phyloP scores from a whole-genome alignment of 2,888 invertebrate species.

The Megaustenia siamemsis region DNA sequence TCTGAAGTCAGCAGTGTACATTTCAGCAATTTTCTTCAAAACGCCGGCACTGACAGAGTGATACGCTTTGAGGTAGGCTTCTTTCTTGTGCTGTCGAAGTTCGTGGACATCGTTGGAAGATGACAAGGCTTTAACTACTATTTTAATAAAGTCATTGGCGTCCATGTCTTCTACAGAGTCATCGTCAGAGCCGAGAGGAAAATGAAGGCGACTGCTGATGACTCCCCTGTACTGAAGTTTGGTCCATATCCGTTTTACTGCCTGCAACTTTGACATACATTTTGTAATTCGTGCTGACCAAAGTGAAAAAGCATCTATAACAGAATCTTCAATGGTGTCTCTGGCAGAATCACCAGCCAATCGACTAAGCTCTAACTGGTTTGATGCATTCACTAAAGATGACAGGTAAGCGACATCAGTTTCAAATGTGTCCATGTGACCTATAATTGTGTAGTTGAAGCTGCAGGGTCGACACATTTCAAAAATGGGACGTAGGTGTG shows the following conservation, averaged over 20 bases:
- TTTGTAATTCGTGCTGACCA: conserved; percentile 14
- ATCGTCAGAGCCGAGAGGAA: conserved; percentile 26
- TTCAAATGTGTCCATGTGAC: conserved; percentile 50
- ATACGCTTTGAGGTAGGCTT: conserved; percentile 38
- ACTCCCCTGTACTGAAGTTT: conserved; percentile 51
- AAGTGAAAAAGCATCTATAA: conserved; percentile 32
- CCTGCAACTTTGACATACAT: conserved; percentile 42
- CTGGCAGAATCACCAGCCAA: conserved; percentile 10
- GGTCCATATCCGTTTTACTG: conserved; percentile 40
- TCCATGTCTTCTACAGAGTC: conserved; percentile 7
- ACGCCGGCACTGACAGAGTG: background rate
- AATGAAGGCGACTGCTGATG: conserved; percentile 30
- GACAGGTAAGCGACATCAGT: conserved; percentile 48
- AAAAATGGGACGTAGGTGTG: conserved; percentile 37
- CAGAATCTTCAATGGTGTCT: conserved; percentile 49
- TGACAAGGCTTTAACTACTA: conserved; percentile 1
- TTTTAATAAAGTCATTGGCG: background rate
- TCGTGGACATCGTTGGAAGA: background rate
- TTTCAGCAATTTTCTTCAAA: background rate
- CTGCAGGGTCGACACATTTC: conserved; percentile 51
- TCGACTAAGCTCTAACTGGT: conserved; percentile 18
- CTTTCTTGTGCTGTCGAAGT: conserved; percentile 28
- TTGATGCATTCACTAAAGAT: conserved; percentile 24
- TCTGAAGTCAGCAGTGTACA: conserved; percentile 45
- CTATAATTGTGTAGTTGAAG: conserved; percentile 54